Base-by-base conservation (phyloP, 2,888 invertebrate genomes). In the Eumacrocentrus americanus region DNA sequence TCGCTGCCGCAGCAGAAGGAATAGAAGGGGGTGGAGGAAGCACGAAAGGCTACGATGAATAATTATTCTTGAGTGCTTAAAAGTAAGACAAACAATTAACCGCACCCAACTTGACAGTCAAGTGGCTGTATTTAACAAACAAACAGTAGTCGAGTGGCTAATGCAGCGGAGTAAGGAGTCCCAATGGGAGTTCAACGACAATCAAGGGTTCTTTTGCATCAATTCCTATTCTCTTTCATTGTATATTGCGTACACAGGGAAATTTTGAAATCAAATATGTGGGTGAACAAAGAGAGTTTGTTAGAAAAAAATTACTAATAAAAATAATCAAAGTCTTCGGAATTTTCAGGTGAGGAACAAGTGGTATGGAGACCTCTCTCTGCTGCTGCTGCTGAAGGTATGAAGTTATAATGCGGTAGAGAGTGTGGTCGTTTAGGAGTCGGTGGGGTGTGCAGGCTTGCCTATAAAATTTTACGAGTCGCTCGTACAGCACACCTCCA, bases 1-100 rank as follows among this genome's bases (percentile, higher is more conserved):
- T 20, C 29, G 35, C 37, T 51, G 59, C 66, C 66, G 60, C 65
- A n/a, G n/a, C n/a, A n/a, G n/a, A n/a, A n/a, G n/a, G n/a, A n/a
- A n/a, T n/a, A n/a, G n/a, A n/a, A n/a, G n/a, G n/a, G n/a, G n/a
- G 61, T 57, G 56, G 29, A 53, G 29, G 52, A 35, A 46, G 66
- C 63, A 73, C 70, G 74, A 75, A 60, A 75, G 67, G 70, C 67
- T 70, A 68, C 71, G 72, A 75, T 78, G 76, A 78, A 78, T 78
- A 78, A 78, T 76, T 76, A 77, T 77, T 68, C 64, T 70, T 68
- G 40, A 73, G 74, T 72, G 67, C 72, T 73, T 69, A 66, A 72
- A 74, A 73, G 70, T 70, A 73, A 77, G 76, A 78, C 73, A 78
- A 78, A 76, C 74, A 77, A 71, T 66, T 72, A 76, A 71, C 69